A percentile compares a stretch with the other conserved stretches of the same genome.
Evolutionary conservation across 2,888 invertebrate genomes (phyloP).

Genomic region (Argyra leucocephala): DNA sequence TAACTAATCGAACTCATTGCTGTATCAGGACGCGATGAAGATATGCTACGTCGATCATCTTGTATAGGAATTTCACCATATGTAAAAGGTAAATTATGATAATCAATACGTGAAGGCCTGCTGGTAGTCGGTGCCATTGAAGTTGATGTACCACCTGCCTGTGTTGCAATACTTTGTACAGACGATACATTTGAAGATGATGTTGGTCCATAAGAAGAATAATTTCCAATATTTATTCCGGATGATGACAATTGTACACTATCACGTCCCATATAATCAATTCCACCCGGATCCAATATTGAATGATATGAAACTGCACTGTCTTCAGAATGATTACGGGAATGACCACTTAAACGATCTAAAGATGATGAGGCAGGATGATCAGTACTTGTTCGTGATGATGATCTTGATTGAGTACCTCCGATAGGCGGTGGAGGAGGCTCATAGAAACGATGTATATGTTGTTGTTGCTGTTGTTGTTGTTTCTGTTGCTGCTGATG

Average conservation of each 20-base stretch:
- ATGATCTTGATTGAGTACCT: slow-evolving; percentile 23
- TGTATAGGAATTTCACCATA: slow-evolving; percentile 11
- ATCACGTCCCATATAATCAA: slow-evolving; percentile 18
- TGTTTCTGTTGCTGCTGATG: neutral
- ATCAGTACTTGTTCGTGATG: slow-evolving; percentile 22
- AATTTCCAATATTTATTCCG: slow-evolving; percentile 13
- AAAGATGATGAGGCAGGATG: slow-evolving; percentile 23
- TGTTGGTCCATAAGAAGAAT: slow-evolving; percentile 16
- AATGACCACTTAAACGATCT: slow-evolving; percentile 28
- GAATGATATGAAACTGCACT: slow-evolving; percentile 28
- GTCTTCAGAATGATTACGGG: slow-evolving; percentile 28
- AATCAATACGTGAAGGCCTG: slow-evolving; percentile 13
- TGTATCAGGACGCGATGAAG: neutral
- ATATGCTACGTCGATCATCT: neutral
- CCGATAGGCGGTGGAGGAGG: slow-evolving; percentile 35
- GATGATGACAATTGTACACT: slow-evolving; percentile 21
- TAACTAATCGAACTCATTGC: neutral
- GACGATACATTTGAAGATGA: slow-evolving; percentile 22
- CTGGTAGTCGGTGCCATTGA: slow-evolving; percentile 13
- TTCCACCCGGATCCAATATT: slow-evolving; percentile 18
- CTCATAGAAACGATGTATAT: slow-evolving; percentile 36
- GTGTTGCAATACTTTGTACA: slow-evolving; percentile 15
- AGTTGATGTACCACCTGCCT: neutral
- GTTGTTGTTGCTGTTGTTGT: slow-evolving; percentile 24
- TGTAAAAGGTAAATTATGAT: slow-evolving; percentile 13